Base-by-base conservation (phyloP, 2,113 vertebrate species). In the Opisthocomus hoazin region DNA sequence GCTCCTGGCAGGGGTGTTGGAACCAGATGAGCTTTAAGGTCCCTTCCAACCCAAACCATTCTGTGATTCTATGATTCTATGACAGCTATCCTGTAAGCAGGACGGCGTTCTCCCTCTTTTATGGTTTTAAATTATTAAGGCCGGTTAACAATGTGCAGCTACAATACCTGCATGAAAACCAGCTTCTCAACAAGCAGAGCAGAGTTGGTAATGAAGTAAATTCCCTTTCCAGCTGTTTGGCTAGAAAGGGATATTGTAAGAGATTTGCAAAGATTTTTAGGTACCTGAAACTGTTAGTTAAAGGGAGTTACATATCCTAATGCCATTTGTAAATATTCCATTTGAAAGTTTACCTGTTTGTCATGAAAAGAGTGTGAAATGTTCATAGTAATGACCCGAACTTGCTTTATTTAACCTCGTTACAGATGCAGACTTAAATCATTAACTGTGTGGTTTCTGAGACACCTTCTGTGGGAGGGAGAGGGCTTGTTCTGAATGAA, bases 321-420 rank as follows among this genome's bases (percentile, higher is more conserved):
- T 17, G n/a, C 16, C 0, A 0, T 45, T 57, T 34, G 22, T 19
- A 53, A 32, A 8, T 57, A 56, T 56, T 45, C 51, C 16, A 2
- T 29, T 69, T 60, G 21, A n/a, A 74, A 65, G 6, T 19, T 69
- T 48, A 46, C 2, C 5, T 51, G 43, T 53, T 51, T 68, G 12
- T 34, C n/a, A 48, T 64, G 56, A n/a, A 65, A 77, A 32, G 4
- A 26, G 4, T 14, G 9, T 54, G 56, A 43, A 87, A 69, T 23
- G 12, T 27, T 89, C 51, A 10, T 4, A 14, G 11, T 0, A 48
- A 11, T 24, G 56, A 60, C 76, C 71, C 19, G 22, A 24, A 73
- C 9, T 57, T 27, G 5, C 19, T 69, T 84, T 22, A 5, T 82
- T 71, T 84, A 32, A 54, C 26, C n/a, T 86, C 53, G 9, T 64